Evolutionary conservation across 2,797 vertebrate genomes (phyloP).

Genomic region (Petrocephalus schoutedeni): DNA sequence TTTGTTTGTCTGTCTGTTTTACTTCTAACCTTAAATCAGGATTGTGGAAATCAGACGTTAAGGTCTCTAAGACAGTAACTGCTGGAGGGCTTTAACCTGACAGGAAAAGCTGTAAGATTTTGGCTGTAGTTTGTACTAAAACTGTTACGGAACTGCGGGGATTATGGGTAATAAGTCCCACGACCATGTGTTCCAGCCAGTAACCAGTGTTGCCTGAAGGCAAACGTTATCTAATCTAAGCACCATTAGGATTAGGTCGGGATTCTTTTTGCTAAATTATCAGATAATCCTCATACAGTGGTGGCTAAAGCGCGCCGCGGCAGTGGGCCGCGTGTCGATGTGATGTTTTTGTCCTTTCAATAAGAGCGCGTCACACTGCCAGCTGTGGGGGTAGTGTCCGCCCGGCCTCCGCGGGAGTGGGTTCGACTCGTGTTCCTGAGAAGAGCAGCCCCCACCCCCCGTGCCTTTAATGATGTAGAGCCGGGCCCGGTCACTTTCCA

Average conservation of each 20-base stretch:
- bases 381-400: background rate
- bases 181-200: background rate
- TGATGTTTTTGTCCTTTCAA: background rate
- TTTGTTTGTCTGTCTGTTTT: background rate
- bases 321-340: background rate
- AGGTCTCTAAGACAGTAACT: background rate
- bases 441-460: background rate
- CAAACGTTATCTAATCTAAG: background rate
- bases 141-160: background rate
- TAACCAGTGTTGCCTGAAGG: background rate
- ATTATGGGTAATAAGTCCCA: background rate
- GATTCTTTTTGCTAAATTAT: slow-evolving; percentile 1
- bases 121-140: background rate
- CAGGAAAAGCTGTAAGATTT: background rate
- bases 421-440: background rate
- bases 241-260: background rate
- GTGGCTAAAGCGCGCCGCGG: background rate
- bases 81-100: background rate
- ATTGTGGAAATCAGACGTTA: background rate
- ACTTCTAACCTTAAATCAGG: background rate
- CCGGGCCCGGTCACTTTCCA: slow-evolving; percentile 16
- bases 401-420: background rate
- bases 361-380: background rate
- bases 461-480: background rate
- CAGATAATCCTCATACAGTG: background rate